Evolutionary conservation across 2,113 vertebrate genomes (phyloP), one percentile per base, ranked within the genome.

Genomic region (Mormyrus iriodes): DNA sequence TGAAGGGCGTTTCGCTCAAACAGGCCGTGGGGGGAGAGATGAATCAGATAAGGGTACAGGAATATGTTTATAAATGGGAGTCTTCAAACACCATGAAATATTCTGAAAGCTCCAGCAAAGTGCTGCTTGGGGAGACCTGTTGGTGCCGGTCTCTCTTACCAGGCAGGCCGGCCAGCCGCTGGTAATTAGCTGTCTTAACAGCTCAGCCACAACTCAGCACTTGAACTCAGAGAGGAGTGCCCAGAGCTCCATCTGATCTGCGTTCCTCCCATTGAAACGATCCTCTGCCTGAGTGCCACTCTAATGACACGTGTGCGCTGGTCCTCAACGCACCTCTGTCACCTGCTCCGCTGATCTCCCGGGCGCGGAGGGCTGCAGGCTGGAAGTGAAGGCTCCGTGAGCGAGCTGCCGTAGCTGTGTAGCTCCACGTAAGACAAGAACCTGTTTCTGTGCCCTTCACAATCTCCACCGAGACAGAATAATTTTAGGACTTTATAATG

Each of bases 331-430:
- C 31, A 12, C n/a, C 51, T 27, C 88, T 83, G 73, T 19, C 90
- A 89, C 86, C 86, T 90, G 90, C 55, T 44, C 87, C 88, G 90
- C 85, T 24, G 46, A 58, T 85, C 44, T 85, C 65, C n/a, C 1
- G 61, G 89, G 84, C 65, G 24, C 88, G 35, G 27, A 84, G 58
- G 84, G 61, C 7, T 21, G 55, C 83, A 53, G 83, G 61, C 27
- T 21, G 79, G 55, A 55, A 51, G 83, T 84, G 79, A 53, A 52
- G 21, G 39, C 83, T 89, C 90, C 89, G 89, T 85, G 49, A 90
- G 83, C 39, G 51, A 79, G 51, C 42, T 79, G 85, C 24, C 49
- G 24, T 3, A 46, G 19, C 15, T 83, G 48, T 44, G 12, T 79
- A 88, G 21, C 65, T 86, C 65, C 21, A 8, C 21, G 53, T 15